Conservation (phyloP, 1,140 invertebrate genomes). For the Scaptomyza pallida region DNA sequence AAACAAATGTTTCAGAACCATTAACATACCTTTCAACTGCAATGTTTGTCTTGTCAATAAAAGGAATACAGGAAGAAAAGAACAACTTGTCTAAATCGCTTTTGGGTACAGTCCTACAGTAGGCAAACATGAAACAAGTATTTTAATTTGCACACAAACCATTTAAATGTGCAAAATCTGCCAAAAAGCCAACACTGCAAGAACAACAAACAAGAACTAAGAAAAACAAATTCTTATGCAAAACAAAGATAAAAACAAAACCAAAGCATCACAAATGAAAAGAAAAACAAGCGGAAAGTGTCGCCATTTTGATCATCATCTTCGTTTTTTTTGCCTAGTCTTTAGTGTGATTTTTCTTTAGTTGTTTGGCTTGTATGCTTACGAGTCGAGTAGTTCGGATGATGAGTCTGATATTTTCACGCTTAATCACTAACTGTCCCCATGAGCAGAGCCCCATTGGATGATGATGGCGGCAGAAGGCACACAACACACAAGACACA, state of each 20-base stretch:
- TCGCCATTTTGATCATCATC: conserved; percentile 47
- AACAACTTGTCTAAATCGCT: not conserved
- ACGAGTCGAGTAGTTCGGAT: conserved; percentile 29
- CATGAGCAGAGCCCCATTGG: conserved; percentile 32
- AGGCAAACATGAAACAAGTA: conserved; percentile 29
- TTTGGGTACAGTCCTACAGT: conserved; percentile 29
- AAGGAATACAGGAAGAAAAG: not conserved
- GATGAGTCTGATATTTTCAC: conserved; percentile 77
- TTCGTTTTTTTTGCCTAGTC: conserved; percentile 35
- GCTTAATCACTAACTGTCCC: conserved; percentile 80
- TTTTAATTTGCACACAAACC: conserved; percentile 33
- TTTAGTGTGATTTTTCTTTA: conserved; percentile 15
- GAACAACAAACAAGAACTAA: conserved; percentile 32
- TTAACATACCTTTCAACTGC: not conserved
- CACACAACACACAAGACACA: conserved; percentile 56
- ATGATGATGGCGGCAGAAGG: conserved; percentile 30
- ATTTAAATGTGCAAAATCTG: conserved; percentile 31
- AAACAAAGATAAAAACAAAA: conserved; percentile 10
- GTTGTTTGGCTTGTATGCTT: conserved; percentile 8
- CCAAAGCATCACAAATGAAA: not conserved
- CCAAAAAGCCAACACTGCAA: conserved; percentile 22
- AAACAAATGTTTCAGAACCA: not conserved
- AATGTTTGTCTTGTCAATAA: conserved; percentile 4
- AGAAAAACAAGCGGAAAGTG: conserved; percentile 39
- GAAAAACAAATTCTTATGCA: conserved; percentile 29